Conservation (phyloP, 2,113 vertebrate genomes). For the Tretioscincus oriximinensis region DNA sequence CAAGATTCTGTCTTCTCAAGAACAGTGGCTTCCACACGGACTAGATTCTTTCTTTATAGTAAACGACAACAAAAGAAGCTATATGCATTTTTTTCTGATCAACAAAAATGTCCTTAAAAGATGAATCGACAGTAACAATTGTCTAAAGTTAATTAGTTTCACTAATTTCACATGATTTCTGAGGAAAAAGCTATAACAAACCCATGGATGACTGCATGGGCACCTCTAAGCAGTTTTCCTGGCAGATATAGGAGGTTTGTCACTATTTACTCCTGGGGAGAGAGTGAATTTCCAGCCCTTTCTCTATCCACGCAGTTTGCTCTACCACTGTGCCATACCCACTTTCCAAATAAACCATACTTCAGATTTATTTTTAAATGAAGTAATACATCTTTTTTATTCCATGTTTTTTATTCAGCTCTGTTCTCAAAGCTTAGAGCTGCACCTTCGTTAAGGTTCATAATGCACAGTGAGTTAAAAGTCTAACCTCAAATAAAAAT, state of each 20-base stretch:
- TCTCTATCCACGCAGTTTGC: no score
- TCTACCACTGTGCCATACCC: no score
- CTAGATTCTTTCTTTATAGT: slow-evolving; percentile 75
- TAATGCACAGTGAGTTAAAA: no score
- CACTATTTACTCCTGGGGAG: no score
- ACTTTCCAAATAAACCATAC: no score
- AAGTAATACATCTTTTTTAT: neutral
- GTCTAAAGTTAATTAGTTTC: neutral
- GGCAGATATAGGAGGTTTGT: no score
- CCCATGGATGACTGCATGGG: neutral
- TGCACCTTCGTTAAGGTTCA: no score
- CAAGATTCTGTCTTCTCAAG: slow-evolving; percentile 86
- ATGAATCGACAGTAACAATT: rapidly evolving
- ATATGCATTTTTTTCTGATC: rapidly evolving
- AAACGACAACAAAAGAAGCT: rapidly evolving
- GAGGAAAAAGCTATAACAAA: neutral
- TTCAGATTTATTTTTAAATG: neutral
- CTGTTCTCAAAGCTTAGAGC: neutral
- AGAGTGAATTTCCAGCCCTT: no score
- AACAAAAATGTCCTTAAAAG: neutral
- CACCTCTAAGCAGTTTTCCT: neutral
- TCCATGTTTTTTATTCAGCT: neutral
- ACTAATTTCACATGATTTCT: slow-evolving; percentile 4
- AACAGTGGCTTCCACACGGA: slow-evolving; percentile 84
- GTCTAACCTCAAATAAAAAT: no score